Base-by-base conservation (phyloP, 2,113 vertebrate species). In the Anhinga rufa region DNA sequence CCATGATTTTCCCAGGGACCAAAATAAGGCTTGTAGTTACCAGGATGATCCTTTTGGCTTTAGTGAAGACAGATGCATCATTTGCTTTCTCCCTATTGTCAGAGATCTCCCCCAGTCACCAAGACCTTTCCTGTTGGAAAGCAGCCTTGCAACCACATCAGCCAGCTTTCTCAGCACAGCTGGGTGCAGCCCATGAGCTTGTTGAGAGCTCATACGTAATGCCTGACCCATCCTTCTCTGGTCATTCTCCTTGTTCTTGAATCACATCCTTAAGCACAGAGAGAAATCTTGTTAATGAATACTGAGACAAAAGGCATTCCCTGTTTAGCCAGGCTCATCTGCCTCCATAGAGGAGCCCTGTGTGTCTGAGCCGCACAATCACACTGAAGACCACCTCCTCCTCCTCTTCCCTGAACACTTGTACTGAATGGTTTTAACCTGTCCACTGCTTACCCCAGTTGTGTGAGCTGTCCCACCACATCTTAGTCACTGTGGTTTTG, bases 311-410 rank as follows among this genome's bases (percentile, higher is more conserved):
- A 60, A 69, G 9, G 12, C 12, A 68, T 82, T 91, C 28, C 9
- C 17, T 48, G 6, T 61, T 68, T 49, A 79, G 6, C 25, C 28
- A 44, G 17, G 8, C 13, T 74, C 10, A 22, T 64, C 49, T 54
- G 8, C 38, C 26, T 57, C 14, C 17, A 2, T 25, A 9, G 13
- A 36, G 25, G 9, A 85, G 4, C 9, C 6, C 3, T 2, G 0
- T 29, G 17, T 79, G 9, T 52, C 57, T 79, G 21, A 21, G 14
- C 25, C 65, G 24, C 49, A 38, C 6, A 7, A 19, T 25, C 21
- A 51, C 14, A 31, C 4, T 40, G 48, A 82, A 19, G 25, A 21
- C 8, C 3, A 9, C 10, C 16, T 42, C 13, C 13, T 88, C 1
- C 1, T 40, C 8, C 9, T 69, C n/a, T 58, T 79, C 16, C 20